Conservation (phyloP, 1,140 invertebrate genomes). For the Muscidifurax raptorellus region DNA sequence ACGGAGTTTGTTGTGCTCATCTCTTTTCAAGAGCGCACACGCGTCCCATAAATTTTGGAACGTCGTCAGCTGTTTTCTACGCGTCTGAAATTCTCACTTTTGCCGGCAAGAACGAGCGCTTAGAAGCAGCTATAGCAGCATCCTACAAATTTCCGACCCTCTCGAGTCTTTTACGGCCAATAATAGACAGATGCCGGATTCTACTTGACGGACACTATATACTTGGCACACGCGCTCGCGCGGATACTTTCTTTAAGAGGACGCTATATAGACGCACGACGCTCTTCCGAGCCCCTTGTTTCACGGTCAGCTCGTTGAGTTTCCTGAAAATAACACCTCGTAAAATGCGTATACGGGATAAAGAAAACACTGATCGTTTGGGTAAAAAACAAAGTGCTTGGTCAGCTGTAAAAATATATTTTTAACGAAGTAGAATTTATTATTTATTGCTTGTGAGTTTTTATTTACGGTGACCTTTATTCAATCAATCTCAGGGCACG, state of each 20-base stretch:
- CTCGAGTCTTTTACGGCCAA: slow-evolving; percentile 45
- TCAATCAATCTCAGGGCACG: neutral
- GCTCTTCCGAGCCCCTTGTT: slow-evolving; percentile 11
- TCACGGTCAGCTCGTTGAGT: neutral
- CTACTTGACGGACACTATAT: slow-evolving; percentile 57
- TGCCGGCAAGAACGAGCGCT: neutral
- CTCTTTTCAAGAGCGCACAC: neutral
- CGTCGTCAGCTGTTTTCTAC: slow-evolving; percentile 76
- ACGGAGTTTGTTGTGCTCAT: neutral
- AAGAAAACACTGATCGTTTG: neutral
- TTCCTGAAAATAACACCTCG: slow-evolving; percentile 40
- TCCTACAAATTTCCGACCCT: slow-evolving; percentile 38
- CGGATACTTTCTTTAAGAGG: slow-evolving; percentile 45
- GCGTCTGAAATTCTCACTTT: slow-evolving; percentile 29
- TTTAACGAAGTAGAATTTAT: neutral
- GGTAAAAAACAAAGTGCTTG: slow-evolving; percentile 8
- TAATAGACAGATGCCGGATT: slow-evolving; percentile 58
- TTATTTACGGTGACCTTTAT: neutral
- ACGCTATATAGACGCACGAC: neutral
- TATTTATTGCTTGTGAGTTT: neutral
- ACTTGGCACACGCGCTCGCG: neutral
- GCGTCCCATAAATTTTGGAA: slow-evolving; percentile 21
- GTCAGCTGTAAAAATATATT: neutral
- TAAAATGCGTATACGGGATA: slow-evolving; percentile 27
- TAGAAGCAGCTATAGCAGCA: slow-evolving; percentile 38